Evolutionary conservation across 2,113 vertebrate species (phyloP).

Genomic region (Zosterops lateralis): DNA sequence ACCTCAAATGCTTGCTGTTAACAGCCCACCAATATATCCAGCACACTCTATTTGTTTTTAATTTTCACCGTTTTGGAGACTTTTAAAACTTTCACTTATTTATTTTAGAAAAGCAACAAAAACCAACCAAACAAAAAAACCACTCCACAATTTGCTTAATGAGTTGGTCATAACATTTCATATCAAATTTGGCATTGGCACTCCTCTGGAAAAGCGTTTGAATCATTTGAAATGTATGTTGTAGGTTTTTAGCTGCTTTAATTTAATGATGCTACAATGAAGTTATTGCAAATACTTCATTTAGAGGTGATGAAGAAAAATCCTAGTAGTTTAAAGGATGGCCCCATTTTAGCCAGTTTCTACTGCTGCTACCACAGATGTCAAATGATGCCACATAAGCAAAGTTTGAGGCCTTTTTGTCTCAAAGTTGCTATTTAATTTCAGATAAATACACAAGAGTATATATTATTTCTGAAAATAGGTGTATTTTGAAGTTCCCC

Average conservation of each 20-base stretch:
- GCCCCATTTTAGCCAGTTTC: conserved; percentile 26
- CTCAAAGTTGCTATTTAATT: conserved; percentile 45
- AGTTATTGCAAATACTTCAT: neutral
- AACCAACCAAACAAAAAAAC: accelerated
- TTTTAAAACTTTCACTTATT: neutral
- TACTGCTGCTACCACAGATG: conserved; percentile 46
- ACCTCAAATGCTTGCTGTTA: neutral
- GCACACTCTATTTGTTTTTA: neutral
- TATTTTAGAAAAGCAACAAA: neutral
- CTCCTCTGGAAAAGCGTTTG: neutral
- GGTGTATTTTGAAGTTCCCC: conserved; percentile 70
- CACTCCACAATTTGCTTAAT: neutral
- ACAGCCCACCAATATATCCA: neutral
- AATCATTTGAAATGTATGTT: neutral
- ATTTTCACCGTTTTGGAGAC: neutral
- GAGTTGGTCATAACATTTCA: conserved; percentile 19
- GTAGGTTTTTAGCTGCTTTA: neutral
- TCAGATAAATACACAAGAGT: conserved; percentile 65
- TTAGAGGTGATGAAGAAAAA: neutral
- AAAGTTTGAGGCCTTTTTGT: conserved; percentile 23
- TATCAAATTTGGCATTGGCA: neutral
- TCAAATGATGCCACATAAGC: conserved; percentile 40
- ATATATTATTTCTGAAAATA: conserved; percentile 63
- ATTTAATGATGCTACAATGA: neutral
- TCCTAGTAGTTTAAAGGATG: neutral